Conservation (phyloP, 2,888 invertebrate genomes). For the Mesochorus sp. region DNA sequence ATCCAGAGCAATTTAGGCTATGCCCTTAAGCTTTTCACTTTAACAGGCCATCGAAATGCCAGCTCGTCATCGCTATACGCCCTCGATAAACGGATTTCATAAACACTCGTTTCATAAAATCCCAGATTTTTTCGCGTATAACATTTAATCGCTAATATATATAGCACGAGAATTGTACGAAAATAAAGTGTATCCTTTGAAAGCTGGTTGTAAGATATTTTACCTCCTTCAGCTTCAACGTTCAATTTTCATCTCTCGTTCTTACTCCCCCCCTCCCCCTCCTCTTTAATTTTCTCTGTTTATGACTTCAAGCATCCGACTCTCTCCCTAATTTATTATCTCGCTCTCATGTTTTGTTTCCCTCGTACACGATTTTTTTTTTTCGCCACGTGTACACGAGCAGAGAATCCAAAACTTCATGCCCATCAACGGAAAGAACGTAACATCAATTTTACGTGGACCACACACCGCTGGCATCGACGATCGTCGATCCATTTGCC, state of each 20-base stretch:
- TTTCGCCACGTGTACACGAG: neutral
- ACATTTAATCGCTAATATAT: no score
- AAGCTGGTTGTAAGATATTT: no score
- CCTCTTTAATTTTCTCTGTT: no score
- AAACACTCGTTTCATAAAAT: neutral
- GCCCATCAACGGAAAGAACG: slow-evolving; percentile 48
- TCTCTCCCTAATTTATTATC: no score
- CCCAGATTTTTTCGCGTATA: no score
- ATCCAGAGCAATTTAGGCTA: neutral
- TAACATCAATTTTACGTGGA: slow-evolving; percentile 55
- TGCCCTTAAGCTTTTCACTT: neutral
- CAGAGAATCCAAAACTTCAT: slow-evolving; percentile 43
- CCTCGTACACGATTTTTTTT: neutral
- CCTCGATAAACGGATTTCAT: slow-evolving; percentile 5
- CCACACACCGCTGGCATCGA: slow-evolving; percentile 16
- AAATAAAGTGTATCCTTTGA: no score
- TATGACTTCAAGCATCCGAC: slow-evolving; percentile 30
- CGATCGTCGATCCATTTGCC: slow-evolving; percentile 54
- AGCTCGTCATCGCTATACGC: neutral
- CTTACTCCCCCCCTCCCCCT: no score
- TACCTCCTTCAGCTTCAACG: no score
- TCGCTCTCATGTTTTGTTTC: neutral
- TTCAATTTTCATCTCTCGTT: no score
- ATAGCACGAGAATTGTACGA: no score
- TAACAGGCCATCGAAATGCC: slow-evolving; percentile 9